Evolutionary conservation across 2,888 invertebrate genomes (phyloP), one percentile per base, ranked within the genome.

Genomic region (Drosophila longiperda): DNA sequence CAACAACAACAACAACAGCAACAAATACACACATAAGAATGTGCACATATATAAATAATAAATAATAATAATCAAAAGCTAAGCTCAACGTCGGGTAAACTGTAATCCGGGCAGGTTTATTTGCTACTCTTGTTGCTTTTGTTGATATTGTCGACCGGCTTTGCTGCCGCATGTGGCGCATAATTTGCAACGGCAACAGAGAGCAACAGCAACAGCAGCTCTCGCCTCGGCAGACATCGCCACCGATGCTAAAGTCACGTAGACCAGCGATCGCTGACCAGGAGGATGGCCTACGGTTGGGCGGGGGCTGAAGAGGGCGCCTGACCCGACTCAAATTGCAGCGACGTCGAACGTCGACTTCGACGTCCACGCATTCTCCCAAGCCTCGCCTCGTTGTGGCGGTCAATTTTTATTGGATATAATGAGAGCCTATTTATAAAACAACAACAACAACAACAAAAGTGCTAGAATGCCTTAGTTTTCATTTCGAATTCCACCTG

Each of bases 231-330:
- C 90, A 88, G 92, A 91, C 92, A 92, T 92, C 82, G 83, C 79
- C 83, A 78, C 87, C 81, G 82, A 80, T 79, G 75, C 79, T 73
- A 78, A 78, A 92, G 92, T 92, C 92, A 92, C 92, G 92, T 92
- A 92, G 89, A 89, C 92, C 92, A 92, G 63, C 52, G 42, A 49
- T 50, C 36, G 55, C 59, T 65, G 32, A 23, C 23, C n/a, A 45
- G n/a, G 6, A 11, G 45, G 45, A 12, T 12, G 55, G 26, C 20
- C 45, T 4, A 20, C 4, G 38, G 17, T 8, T 17, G 38, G 3
- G 36, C 8, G 12, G 20, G 32, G 32, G 17, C 29, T 29, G 29
- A 29, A 4, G 5, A 1, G 23, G 20, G 15, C 3, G 34, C 2
- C 32, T 29, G 32, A 59, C 15, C 34, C 74, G 38, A 50, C 53